Conservation (phyloP, 2,113 vertebrate species). For the Bagarius yarrelli region DNA sequence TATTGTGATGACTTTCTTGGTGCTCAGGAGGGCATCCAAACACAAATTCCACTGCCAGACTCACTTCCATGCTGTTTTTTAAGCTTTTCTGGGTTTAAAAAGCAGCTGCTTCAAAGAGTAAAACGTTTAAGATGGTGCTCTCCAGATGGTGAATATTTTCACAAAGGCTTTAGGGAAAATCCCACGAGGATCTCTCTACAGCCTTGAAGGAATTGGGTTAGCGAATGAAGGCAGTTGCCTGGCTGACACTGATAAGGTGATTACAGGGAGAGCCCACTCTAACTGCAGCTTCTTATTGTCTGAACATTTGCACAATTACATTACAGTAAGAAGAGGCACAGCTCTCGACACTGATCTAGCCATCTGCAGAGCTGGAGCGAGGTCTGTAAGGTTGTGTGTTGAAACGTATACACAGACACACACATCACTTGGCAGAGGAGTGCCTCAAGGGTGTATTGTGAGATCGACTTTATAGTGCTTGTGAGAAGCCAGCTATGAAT, state of each 20-base stretch:
- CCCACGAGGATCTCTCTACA: conserved; percentile 14
- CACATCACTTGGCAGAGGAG: conserved; percentile 2
- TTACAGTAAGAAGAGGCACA: conserved; percentile 18
- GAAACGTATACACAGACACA: neutral
- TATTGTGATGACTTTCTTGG: neutral
- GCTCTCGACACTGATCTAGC: conserved; percentile 19
- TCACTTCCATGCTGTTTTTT: neutral
- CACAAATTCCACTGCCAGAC: neutral
- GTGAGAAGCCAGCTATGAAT: neutral
- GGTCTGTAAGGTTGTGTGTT: conserved; percentile 8
- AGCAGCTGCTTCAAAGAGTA: neutral
- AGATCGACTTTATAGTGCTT: neutral
- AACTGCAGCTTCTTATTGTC: conserved; percentile 43
- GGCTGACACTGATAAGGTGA: conserved; percentile 49
- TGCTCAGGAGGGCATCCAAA: conserved; percentile 3
- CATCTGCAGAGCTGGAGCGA: neutral
- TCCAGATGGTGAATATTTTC: conserved; percentile 12
- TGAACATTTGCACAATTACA: conserved; percentile 47
- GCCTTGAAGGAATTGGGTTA: conserved; percentile 42
- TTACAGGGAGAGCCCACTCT: conserved; percentile 37
- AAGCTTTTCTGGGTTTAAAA: conserved; percentile 2
- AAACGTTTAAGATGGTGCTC: conserved; percentile 6
- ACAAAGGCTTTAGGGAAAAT: neutral
- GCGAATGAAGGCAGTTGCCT: conserved; percentile 44
- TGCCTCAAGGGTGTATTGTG: conserved; percentile 6